phyloP scores from a whole-genome alignment of 2,888 invertebrate genomes.

The Ommatoiulus sabulosus region DNA sequence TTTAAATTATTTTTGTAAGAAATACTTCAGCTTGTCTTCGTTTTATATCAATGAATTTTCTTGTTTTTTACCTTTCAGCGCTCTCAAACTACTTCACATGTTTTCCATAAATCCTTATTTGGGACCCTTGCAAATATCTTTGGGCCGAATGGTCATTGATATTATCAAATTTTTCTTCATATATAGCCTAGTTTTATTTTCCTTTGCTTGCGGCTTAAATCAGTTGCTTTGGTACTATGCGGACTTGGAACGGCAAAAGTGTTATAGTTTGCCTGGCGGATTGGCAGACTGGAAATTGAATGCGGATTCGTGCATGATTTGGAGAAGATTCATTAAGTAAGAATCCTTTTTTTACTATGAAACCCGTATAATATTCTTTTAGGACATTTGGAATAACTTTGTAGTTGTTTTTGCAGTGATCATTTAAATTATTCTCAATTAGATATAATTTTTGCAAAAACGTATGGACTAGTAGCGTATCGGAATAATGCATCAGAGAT shows the following conservation, averaged over 20 bases:
- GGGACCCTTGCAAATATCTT: conserved; percentile 90
- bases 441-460: no score
- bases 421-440: no score
- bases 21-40: background rate
- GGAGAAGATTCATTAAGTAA: conserved; percentile 86
- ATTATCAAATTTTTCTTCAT: conserved; percentile 94
- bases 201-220: conserved; percentile 88
- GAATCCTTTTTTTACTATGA: background rate
- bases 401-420: no score
- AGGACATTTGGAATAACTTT: no score
- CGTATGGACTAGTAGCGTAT: no score
- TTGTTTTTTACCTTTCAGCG: conserved; percentile 74
- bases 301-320: conserved; percentile 84
- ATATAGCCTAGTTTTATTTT: conserved; percentile 86
- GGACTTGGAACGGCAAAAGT: conserved; percentile 83
- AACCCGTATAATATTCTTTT: background rate
- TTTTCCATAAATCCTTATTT: conserved; percentile 94
- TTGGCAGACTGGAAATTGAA: conserved; percentile 82
- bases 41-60: conserved; percentile 25
- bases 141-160: conserved; percentile 78
- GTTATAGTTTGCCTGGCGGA: conserved; percentile 79
- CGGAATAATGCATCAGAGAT: no score
- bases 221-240: conserved; percentile 72
- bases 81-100: conserved; percentile 89
- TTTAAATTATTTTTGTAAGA: background rate